phyloP scores from a whole-genome alignment of 2,113 vertebrate species.

The Melanerpes formicivorus region DNA sequence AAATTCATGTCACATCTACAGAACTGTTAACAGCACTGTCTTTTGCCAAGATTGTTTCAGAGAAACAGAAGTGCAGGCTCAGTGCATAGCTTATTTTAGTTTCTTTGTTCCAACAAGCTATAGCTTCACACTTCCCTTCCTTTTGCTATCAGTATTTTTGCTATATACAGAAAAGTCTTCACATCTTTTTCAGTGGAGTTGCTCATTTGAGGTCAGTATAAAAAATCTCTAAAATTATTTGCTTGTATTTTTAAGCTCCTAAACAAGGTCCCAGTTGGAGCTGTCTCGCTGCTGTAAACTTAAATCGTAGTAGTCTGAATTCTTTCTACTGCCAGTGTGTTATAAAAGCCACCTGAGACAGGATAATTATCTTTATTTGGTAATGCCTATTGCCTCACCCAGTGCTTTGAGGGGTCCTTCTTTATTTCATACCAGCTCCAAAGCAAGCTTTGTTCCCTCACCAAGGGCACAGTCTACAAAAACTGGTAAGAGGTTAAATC shows the following conservation, averaged over 20 bases:
- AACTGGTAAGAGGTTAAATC: background rate
- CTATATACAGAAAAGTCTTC: constrained; percentile 38
- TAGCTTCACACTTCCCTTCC: constrained; percentile 20
- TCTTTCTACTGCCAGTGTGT: background rate
- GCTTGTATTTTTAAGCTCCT: background rate
- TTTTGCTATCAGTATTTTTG: constrained; percentile 15
- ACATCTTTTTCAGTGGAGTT: background rate
- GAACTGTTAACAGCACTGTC: background rate
- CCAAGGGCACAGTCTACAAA: background rate
- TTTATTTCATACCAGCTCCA: background rate
- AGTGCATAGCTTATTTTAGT: background rate
- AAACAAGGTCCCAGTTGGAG: background rate
- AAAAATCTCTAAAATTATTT: constrained; percentile 14
- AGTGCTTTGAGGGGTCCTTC: background rate
- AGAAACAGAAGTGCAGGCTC: background rate
- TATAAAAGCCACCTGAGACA: background rate
- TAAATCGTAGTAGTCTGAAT: background rate
- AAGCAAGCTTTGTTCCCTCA: background rate
- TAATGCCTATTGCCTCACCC: background rate
- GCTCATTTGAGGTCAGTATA: constrained; percentile 2
- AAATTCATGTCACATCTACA: background rate
- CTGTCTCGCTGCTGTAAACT: background rate
- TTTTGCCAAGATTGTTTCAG: background rate
- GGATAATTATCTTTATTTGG: background rate
- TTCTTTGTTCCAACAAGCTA: constrained; percentile 4